phyloP scores from a whole-genome alignment of 1,140 invertebrate species.

The Drosophila suzukii region DNA sequence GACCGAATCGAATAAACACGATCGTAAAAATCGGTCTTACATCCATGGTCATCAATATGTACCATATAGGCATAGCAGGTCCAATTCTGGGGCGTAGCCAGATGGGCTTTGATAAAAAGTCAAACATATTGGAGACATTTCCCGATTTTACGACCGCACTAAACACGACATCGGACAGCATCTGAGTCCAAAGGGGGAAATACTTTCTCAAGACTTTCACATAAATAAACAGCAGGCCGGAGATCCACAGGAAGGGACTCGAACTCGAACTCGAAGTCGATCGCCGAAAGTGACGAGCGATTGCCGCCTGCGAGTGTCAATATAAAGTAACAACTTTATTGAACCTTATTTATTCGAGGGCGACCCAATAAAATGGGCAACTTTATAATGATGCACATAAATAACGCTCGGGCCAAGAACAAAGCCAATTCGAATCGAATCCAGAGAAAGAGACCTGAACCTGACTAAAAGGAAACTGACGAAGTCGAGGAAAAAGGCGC shows the following conservation, averaged over 20 bases:
- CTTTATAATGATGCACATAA: conserved; percentile 82
- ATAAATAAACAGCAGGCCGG: conserved; percentile 54
- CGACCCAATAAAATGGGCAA: conserved; percentile 79
- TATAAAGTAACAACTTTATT: conserved; percentile 84
- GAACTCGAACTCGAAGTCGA: background rate
- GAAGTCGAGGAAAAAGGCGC: conserved; percentile 38
- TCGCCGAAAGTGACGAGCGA: conserved; percentile 73
- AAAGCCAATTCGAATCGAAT: conserved; percentile 26
- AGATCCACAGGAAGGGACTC: conserved; percentile 20
- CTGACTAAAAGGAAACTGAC: conserved; percentile 23
- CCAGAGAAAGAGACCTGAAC: conserved; percentile 5
- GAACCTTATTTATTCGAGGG: conserved; percentile 80
- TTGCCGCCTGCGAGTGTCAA: conserved; percentile 81
- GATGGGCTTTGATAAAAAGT: conserved; percentile 51
- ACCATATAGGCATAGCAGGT: conserved; percentile 12
- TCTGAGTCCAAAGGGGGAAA: conserved; percentile 35
- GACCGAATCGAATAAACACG: conserved; percentile 60
- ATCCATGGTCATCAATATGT: conserved; percentile 6
- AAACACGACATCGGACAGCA: conserved; percentile 53
- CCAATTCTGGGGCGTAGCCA: conserved; percentile 34
- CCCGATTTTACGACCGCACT: conserved; percentile 61
- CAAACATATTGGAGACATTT: conserved; percentile 68
- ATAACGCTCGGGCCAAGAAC: conserved; percentile 53
- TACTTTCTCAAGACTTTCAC: conserved; percentile 75
- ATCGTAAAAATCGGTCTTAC: conserved; percentile 60